A percentile compares a stretch with the other conserved stretches of the same genome.
phyloP scores from a whole-genome alignment of 2,888 invertebrate genomes.

The Agriopis leucophaearia region DNA sequence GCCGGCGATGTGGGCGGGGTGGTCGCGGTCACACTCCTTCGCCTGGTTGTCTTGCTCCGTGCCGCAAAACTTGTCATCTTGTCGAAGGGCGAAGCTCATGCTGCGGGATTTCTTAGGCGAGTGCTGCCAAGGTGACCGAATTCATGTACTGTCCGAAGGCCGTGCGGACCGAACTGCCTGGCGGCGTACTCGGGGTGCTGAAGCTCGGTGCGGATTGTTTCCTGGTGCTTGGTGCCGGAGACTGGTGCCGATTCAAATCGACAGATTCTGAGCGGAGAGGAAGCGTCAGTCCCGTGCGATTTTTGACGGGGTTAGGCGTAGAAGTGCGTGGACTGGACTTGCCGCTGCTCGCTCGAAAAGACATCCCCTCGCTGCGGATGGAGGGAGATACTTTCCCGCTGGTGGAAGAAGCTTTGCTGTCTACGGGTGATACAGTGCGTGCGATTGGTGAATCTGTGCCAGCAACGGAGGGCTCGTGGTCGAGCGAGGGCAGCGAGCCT shows the following conservation, averaged over 20 bases:
- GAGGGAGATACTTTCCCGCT: conserved; percentile 65
- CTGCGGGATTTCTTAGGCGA: conserved; percentile 77
- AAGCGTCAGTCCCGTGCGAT: conserved; percentile 63
- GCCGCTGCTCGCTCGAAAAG: conserved; percentile 53
- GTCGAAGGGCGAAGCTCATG: conserved; percentile 72
- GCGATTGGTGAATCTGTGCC: conserved; percentile 25
- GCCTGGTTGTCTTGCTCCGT: conserved; percentile 67
- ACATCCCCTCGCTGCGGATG: conserved; percentile 62
- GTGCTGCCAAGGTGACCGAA: conserved; percentile 62
- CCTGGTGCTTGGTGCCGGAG: conserved; percentile 61
- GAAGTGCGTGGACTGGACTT: conserved; percentile 62
- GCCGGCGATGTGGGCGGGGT: conserved; percentile 61
- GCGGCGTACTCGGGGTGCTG: conserved; percentile 69
- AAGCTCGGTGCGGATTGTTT: conserved; percentile 80
- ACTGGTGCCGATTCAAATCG: conserved; percentile 39
- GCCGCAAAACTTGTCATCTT: conserved; percentile 70
- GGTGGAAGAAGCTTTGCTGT: conserved; percentile 51
- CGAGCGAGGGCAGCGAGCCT: conserved; percentile 45
- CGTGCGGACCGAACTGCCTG: conserved; percentile 63
- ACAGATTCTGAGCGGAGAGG: conserved; percentile 63
- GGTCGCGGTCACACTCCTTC: conserved; percentile 62
- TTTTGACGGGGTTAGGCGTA: conserved; percentile 61
- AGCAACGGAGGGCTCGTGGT: conserved; percentile 53
- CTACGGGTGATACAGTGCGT: conserved; percentile 60
- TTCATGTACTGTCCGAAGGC: conserved; percentile 69